Evolutionary conservation across 2,888 invertebrate species (phyloP), one percentile per base, ranked within the genome.

Genomic region (Dicranocentrus wangi): DNA sequence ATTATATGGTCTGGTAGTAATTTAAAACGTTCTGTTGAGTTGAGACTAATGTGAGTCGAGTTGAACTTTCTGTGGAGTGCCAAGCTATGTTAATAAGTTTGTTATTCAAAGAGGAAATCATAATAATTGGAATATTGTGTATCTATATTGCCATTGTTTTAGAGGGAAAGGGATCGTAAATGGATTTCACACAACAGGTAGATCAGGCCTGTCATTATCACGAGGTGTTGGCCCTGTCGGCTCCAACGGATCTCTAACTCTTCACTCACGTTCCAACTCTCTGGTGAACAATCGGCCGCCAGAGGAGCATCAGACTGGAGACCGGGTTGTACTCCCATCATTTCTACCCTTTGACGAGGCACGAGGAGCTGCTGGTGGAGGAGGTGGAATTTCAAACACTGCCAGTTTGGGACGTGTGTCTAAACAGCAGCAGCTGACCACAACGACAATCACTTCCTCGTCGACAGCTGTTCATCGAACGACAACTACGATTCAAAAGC

Each of bases 161-260:
- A 81, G 81, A 55, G 75, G 70, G n/a, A 81, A 81, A 51, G 81
- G 81, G 43, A 8, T 81, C 1, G 76, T 81, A 17, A 81, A 81
- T 71, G 81, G 81, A 43, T 81, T 66, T 25, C 81, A 81, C 25
- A 81, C 81, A 19, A 81, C 81, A 15, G 81, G 81, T 7, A 70
- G 81, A 39, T 76, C 81, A 23, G 81, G 81, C 17, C 25, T 70
- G 1, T 70, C 70, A 39, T 25, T 75, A 2, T 69, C 75, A 28
- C 75, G 75, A 32, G 76, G 76, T 15, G 19, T 81, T 27, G 71
- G 75, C 5, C 28, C 66, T 19, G 70, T 68, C 25, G 81, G 75
- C 25, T 81, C 81, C 23, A 75, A 81, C 65, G 75, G 75, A 1
- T 75, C 75, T 17, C 21, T 75, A 17, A 75, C 81, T 0, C 55